Evolutionary conservation across 1,140 invertebrate genomes (phyloP), one percentile per base, ranked within the genome.

Genomic region (Pygmarrhopalites habei): DNA sequence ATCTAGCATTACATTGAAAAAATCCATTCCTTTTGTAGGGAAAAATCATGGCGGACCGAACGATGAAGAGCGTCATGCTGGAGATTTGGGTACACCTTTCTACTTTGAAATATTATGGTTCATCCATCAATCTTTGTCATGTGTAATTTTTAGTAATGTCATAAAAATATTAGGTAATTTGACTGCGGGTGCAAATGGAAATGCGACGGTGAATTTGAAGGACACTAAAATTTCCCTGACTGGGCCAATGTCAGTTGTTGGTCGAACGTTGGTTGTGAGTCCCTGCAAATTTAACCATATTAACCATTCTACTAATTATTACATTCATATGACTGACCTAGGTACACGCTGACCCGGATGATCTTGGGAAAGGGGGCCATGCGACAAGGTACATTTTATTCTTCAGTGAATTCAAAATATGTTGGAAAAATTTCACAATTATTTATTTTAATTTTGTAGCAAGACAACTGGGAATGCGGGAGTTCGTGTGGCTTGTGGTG

Each of bases 391-490:
- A n/a, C n/a, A n/a, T n/a, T n/a, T n/a, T n/a, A n/a, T n/a, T n/a
- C n/a, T n/a, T n/a, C n/a, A n/a, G n/a, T n/a, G n/a, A n/a, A n/a
- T n/a, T n/a, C n/a, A n/a, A n/a, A n/a, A n/a, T n/a, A n/a, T n/a
- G n/a, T n/a, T n/a, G n/a, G n/a, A n/a, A n/a, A n/a, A n/a, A n/a
- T n/a, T n/a, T n/a, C n/a, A n/a, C n/a, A n/a, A n/a, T n/a, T n/a
- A n/a, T n/a, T n/a, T n/a, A n/a, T n/a, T n/a, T n/a, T n/a, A n/a
- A n/a, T n/a, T n/a, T n/a, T n/a, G n/a, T 49, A 96, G 94, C 77
- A 88, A 89, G 78, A 90, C 89, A 15, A 99, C 95, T 55, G 96
- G 96, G 30, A 98, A 99, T 79, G 95, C 96, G 68, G 96, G 96
- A 3, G 92, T 85, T 57, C 85, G 96, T 41, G 80, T 95, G 65